These are phyloP conservation scores for Uropetala carovei DNA, from an alignment of 2,888 invertebrate genomes.

Conservation along the genomic window DNA sequence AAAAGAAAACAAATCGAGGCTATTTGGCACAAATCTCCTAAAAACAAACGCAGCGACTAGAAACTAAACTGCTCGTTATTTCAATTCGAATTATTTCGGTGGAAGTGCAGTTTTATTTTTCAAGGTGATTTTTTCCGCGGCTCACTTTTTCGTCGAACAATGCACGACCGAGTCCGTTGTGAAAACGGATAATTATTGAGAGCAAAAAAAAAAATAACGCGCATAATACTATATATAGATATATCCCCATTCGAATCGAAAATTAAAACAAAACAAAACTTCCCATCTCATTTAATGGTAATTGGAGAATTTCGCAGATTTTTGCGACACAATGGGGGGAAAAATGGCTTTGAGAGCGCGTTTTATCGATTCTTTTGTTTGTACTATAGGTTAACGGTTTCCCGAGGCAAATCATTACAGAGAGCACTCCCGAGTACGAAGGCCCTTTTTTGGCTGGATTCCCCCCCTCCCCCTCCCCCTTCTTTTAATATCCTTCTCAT, in stretches of 20 bases:
- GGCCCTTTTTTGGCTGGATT: not conserved
- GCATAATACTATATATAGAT: not conserved
- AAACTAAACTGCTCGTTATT: not conserved
- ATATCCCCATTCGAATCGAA: not conserved
- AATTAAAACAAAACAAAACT: not conserved
- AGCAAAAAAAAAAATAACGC: not conserved
- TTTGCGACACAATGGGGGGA: conserved; percentile 18
- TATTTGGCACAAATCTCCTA: not conserved
- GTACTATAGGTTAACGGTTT: conserved; percentile 48
- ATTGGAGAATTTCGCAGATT: conserved; percentile 45
- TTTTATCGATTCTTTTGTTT: conserved; percentile 56
- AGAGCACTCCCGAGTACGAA: not conserved
- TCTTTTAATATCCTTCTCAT: conserved; percentile 25
- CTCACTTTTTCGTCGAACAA: conserved; percentile 30
- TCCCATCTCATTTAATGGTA: conserved; percentile 47
- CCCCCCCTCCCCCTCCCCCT: not conserved
- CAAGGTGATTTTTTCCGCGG: not conserved
- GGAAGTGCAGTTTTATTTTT: not conserved
- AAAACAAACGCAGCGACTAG: not conserved
- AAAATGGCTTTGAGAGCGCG: not conserved
- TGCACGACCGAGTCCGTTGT: not conserved
- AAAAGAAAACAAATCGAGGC: not conserved
- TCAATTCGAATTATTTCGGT: not conserved
- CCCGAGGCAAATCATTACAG: conserved; percentile 53
- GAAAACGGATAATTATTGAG: not conserved